A percentile compares a stretch with the other conserved stretches of the same genome.
These are phyloP conservation scores for Xestobium rufovillosum DNA, from an alignment of 2,888 invertebrate genomes.

Conservation along the genomic window DNA sequence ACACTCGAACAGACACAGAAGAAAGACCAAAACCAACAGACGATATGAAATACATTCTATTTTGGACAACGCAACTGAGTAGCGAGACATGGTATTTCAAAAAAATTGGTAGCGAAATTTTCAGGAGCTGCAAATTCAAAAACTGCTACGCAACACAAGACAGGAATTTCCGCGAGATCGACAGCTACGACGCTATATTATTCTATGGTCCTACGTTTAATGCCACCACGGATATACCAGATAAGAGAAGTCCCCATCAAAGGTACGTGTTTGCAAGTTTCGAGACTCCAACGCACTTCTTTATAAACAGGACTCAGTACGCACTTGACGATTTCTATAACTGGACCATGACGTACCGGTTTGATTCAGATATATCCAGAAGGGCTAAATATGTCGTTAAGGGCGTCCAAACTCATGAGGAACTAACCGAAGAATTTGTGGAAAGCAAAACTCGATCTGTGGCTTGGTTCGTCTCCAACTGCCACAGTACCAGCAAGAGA, in stretches of 20 bases:
- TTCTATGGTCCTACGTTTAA: constrained; percentile 40
- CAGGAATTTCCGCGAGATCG: constrained; percentile 33
- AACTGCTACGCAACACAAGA: constrained; percentile 45
- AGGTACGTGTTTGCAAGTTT: constrained; percentile 46
- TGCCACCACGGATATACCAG: constrained; percentile 33
- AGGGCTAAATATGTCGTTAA: constrained; percentile 34
- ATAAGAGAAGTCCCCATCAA: constrained; percentile 39
- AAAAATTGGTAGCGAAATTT: constrained; percentile 22
- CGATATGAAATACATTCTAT: constrained; percentile 25
- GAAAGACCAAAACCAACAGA: too few relatives aligned
- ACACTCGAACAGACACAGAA: too few relatives aligned
- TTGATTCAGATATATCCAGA: constrained; percentile 40
- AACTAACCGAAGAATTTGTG: constrained; percentile 22
- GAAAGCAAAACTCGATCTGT: constrained; percentile 44
- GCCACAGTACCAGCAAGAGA: constrained; percentile 43
- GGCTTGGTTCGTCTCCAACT: constrained; percentile 53
- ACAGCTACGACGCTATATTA: constrained; percentile 47
- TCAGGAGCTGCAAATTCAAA: constrained; percentile 35
- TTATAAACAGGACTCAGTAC: constrained; percentile 8
- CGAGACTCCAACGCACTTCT: constrained; percentile 41
- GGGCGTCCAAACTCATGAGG: constrained; percentile 19
- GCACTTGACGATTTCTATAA: constrained; percentile 46
- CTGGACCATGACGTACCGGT: constrained; percentile 50
- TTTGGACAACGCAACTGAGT: constrained; percentile 28
- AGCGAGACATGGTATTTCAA: constrained; percentile 23